Conservation (phyloP, 2,888 invertebrate species). For the Drosophila neotestacea region DNA sequence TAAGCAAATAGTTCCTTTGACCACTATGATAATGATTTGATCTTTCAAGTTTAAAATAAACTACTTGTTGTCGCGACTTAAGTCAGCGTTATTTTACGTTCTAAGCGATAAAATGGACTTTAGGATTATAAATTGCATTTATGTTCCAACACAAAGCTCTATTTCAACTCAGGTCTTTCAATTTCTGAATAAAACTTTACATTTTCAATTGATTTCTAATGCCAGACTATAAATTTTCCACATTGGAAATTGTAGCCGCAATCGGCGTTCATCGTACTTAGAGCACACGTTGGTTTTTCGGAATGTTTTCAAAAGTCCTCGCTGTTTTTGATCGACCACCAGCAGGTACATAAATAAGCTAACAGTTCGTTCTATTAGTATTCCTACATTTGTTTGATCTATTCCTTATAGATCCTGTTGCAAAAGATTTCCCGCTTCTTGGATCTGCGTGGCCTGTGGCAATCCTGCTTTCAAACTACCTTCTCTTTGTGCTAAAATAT, state of each 20-base stretch:
- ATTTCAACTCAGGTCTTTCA: too few relatives aligned
- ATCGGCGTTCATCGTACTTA: neutral
- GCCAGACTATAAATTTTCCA: neutral
- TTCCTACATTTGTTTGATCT: neutral
- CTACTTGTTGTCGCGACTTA: too few relatives aligned
- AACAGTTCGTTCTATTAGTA: neutral
- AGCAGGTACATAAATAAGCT: constrained; percentile 3
- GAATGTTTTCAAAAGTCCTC: neutral
- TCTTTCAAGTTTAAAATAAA: too few relatives aligned
- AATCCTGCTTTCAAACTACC: neutral
- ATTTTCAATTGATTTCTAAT: neutral
- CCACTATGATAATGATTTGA: too few relatives aligned
- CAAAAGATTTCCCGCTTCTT: neutral
- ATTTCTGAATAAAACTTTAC: too few relatives aligned
- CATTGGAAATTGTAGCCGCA: neutral
- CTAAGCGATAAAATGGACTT: too few relatives aligned
- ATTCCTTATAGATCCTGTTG: constrained; percentile 8
- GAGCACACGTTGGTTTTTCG: neutral
- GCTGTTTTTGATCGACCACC: constrained; percentile 3
- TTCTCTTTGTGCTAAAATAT: constrained; percentile 14
- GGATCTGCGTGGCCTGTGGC: constrained; percentile 11
- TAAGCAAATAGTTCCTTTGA: too few relatives aligned
- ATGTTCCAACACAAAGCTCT: too few relatives aligned
- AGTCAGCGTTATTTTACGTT: too few relatives aligned
- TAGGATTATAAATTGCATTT: too few relatives aligned